These are phyloP conservation scores for Dioctria rufipes DNA, from an alignment of 2,888 invertebrate species.

Conservation along the genomic window DNA sequence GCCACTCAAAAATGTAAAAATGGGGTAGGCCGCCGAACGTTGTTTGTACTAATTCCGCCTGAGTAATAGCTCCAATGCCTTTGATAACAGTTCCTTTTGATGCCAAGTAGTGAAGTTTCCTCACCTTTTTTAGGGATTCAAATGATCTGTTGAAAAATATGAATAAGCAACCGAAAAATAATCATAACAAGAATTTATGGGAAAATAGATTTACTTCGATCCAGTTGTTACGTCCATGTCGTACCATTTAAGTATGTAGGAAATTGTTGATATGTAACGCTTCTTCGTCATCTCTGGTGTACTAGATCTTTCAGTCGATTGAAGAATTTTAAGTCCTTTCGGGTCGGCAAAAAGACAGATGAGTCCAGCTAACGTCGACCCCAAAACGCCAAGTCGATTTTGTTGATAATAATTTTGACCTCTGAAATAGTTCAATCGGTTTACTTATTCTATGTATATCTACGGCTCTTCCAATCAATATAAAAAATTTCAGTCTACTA, in stretches of 20 bases:
- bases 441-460: not conserved
- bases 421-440: conserved; percentile 67
- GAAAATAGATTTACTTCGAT: conserved; percentile 71
- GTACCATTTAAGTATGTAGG: conserved; percentile 84
- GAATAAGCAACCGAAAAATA: no score
- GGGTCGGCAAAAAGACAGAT: conserved; percentile 80
- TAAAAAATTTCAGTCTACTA: not conserved
- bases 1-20: not conserved
- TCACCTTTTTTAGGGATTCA: conserved; percentile 76
- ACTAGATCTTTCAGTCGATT: conserved; percentile 78
- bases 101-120: conserved; percentile 76
- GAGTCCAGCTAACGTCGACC: conserved; percentile 80
- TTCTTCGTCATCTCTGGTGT: conserved; percentile 77
- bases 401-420: conserved; percentile 80
- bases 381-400: conserved; percentile 77
- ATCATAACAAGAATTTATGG: no score
- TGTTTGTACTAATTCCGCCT: conserved; percentile 84
- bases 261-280: conserved; percentile 81
- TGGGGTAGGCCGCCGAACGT: conserved; percentile 77
- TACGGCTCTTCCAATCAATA: no score
- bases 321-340: conserved; percentile 77
- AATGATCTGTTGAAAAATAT: conserved; percentile 72
- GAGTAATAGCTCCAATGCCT: conserved; percentile 76
- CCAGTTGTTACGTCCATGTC: conserved; percentile 77
- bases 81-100: conserved; percentile 71